These are phyloP conservation scores for Odontamblyopus lacepedii DNA, from an alignment of 2,797 vertebrate genomes.

Conservation along the genomic window DNA sequence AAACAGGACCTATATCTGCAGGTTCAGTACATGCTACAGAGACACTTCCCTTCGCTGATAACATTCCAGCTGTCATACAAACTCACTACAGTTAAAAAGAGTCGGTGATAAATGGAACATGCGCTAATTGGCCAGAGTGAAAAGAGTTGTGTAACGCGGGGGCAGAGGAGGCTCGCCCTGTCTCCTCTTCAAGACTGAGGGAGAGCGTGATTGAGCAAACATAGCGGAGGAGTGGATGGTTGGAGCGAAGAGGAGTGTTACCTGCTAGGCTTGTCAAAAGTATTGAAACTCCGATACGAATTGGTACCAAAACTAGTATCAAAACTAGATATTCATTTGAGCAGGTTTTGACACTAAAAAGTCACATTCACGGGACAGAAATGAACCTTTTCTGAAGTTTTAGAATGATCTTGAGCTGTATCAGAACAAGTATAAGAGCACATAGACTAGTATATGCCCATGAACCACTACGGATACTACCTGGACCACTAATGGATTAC, in stretches of 20 bases:
- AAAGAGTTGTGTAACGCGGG: slow-evolving; percentile 9
- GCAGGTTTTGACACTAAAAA: too few species aligned
- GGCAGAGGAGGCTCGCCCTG: background rate
- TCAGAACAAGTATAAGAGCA: too few species aligned
- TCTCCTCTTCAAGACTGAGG: slow-evolving; percentile 9
- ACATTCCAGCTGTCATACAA: slow-evolving; percentile 2
- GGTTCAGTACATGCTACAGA: background rate
- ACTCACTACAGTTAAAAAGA: background rate
- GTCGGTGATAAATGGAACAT: background rate
- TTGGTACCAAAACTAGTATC: too few species aligned
- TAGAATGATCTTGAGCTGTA: too few species aligned
- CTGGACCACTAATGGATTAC: too few species aligned
- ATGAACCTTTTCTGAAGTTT: too few species aligned
- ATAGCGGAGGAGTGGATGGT: slow-evolving; percentile 45
- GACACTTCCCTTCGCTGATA: slow-evolving; percentile 4
- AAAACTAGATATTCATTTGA: too few species aligned
- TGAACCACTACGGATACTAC: too few species aligned
- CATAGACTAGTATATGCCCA: too few species aligned
- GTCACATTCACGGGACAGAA: too few species aligned
- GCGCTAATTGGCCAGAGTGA: background rate
- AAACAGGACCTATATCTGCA: background rate
- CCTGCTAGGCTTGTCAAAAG: too few species aligned
- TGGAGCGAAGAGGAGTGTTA: slow-evolving; percentile 49
- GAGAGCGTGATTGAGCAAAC: slow-evolving; percentile 65
- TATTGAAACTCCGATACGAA: too few species aligned